These are phyloP conservation scores for Chamaetylas fuelleborni DNA, from an alignment of 2,113 vertebrate genomes.

Conservation along the genomic window DNA sequence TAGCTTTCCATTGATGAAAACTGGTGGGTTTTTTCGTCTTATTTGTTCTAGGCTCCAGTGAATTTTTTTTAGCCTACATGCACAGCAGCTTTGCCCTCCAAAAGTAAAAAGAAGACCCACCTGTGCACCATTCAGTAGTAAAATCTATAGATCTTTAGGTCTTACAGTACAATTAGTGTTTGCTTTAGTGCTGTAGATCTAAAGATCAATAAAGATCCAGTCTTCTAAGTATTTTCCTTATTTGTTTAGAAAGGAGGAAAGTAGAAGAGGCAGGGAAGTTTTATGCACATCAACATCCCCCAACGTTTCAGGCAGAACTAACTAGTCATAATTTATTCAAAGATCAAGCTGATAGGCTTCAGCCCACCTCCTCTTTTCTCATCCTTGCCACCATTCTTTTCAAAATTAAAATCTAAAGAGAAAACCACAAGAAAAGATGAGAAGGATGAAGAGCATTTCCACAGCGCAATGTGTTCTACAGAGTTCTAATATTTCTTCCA, in stretches of 20 bases:
- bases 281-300: background rate
- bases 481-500: background rate
- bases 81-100: background rate
- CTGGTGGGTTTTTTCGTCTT: background rate
- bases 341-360: constrained; percentile 54
- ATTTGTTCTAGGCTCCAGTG: background rate
- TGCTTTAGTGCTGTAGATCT: background rate
- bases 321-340: constrained; percentile 50
- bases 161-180: background rate
- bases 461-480: background rate
- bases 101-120: background rate
- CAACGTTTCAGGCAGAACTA: background rate
- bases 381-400: constrained; percentile 46
- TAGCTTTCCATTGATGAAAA: background rate
- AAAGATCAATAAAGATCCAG: background rate
- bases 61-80: background rate
- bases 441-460: constrained; percentile 13
- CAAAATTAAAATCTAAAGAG: constrained; percentile 51
- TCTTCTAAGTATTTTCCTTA: background rate
- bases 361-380: constrained; percentile 55
- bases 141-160: background rate
- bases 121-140: background rate
- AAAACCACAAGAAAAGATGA: constrained; percentile 54
- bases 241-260: constrained; percentile 6
- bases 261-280: background rate